Evolutionary conservation across 2,797 vertebrate species (phyloP), one percentile per base, ranked within the genome.

Genomic region (Babyrousa celebensis): DNA sequence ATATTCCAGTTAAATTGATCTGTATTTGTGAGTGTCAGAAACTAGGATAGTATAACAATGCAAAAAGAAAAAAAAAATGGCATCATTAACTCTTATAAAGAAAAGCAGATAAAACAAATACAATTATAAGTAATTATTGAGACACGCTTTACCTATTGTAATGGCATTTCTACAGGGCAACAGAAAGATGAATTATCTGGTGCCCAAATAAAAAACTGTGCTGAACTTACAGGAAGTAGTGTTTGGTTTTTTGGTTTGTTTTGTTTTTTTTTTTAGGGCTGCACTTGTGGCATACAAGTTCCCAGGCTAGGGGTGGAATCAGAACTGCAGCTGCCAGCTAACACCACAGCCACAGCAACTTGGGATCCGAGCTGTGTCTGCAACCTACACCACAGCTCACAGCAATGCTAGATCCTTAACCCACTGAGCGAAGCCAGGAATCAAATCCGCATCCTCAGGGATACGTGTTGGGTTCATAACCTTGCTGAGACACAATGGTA

Each of bases 91-190:
- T 94, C 79, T 84, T 70, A 62, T 43, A 89, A 95, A 85, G n/a
- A 77, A 14, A 63, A 29, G 4, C 4, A 56, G 9, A 92, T 43
- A 93, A 89, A 84, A 83, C 52, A 78, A 85, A 67, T 56, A 68
- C 80, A 87, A 86, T 52, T 85, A 29, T 62, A 78, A 86, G 15
- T 43, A 85, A 88, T 96, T 77, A 96, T n/a, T 77, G 48, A 92
- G 32, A 71, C 12, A 77, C 2, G 14, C 29, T 84, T 84, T 86
- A 87, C 12, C 7, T 32, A 77, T 32, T 92, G 40, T 72, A 88
- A 52, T 52, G 21, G 4, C 3, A 78, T 94, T 94, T 92, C 52
- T 90, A 82, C 10, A 78, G n/a, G 43, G 21, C 4, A 95, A 86
- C 4, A 84, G 79, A 74, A 87, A 77, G 15, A 58, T 67, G 43